Percentiles rank a stretch among this genome's conserved stretches.
These are phyloP conservation scores for Spea hammondii DNA, from an alignment of 2,797 vertebrate genomes.

Conservation along the genomic window DNA sequence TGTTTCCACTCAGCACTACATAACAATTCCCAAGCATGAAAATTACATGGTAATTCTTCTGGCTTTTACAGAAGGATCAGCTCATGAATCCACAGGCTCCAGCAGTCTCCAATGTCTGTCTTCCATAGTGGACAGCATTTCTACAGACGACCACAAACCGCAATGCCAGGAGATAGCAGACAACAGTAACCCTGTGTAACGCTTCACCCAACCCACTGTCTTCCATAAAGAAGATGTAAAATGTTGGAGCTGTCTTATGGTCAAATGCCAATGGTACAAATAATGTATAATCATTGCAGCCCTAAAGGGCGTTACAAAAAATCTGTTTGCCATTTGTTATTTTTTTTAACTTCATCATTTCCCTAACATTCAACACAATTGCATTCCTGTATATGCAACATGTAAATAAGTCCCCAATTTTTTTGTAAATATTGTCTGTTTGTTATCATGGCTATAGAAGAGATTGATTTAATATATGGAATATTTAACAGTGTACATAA, in stretches of 20 bases:
- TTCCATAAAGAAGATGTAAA: constrained; percentile 3
- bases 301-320: background rate
- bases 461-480: constrained; percentile 62
- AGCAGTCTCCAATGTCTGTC: constrained; percentile 91
- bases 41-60: constrained; percentile 36
- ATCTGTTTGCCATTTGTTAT: too few relatives aligned
- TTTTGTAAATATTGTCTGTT: constrained; percentile 74
- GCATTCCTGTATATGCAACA: constrained; percentile 69
- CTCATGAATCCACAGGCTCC: constrained; percentile 77
- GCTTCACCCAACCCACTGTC: constrained; percentile 26
- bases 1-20: background rate
- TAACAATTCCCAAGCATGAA: background rate
- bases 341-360: background rate
- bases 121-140: constrained; percentile 96
- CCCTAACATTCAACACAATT: constrained; percentile 53
- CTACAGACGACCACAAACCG: constrained; percentile 78
- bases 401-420: constrained; percentile 51
- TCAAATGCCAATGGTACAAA: constrained; percentile 12
- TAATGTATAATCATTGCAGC: background rate
- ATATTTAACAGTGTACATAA: constrained; percentile 65
- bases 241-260: background rate
- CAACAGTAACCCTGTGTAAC: constrained; percentile 60
- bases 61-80: constrained; percentile 64
- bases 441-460: constrained; percentile 74
- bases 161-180: constrained; percentile 70